phyloP scores from a whole-genome alignment of 2,888 invertebrate genomes.

The Frankliniella fusca region DNA sequence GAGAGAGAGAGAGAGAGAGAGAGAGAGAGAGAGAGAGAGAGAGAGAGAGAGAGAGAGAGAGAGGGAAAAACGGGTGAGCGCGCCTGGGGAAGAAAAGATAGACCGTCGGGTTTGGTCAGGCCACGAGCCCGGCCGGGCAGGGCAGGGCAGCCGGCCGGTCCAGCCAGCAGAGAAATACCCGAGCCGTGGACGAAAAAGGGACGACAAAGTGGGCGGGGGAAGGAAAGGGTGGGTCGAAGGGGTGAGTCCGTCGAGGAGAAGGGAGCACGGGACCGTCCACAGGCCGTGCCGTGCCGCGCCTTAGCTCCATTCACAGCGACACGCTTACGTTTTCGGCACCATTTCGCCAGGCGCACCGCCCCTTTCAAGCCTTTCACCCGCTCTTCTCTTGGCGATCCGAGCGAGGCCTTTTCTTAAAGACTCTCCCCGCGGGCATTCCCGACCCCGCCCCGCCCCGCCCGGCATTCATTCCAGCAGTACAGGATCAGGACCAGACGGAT shows the following conservation, averaged over 20 bases:
- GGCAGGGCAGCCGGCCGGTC: too few relatives aligned
- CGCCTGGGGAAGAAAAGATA: neutral
- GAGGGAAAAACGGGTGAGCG: neutral
- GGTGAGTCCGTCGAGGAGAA: too few relatives aligned
- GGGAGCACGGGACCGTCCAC: neutral
- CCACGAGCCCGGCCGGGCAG: too few relatives aligned
- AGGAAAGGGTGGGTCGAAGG: neutral
- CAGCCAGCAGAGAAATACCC: too few relatives aligned
- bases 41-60: neutral
- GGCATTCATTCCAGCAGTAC: neutral
- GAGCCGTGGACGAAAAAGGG: too few relatives aligned
- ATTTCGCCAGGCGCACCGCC: neutral
- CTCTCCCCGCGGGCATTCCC: neutral
- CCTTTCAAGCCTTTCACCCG: neutral
- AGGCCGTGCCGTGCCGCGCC: neutral
- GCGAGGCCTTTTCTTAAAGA: neutral
- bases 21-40: neutral
- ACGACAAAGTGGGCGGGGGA: too few relatives aligned
- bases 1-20: neutral
- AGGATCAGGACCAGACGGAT: neutral
- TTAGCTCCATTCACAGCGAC: neutral
- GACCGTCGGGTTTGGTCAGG: too few relatives aligned
- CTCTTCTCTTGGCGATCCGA: neutral
- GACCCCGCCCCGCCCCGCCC: neutral
- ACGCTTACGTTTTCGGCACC: constrained; percentile 10